A percentile compares a stretch with the other conserved stretches of the same genome.
These are phyloP conservation scores for Mormyrus lacerda DNA, from an alignment of 2,113 vertebrate species.

Conservation along the genomic window DNA sequence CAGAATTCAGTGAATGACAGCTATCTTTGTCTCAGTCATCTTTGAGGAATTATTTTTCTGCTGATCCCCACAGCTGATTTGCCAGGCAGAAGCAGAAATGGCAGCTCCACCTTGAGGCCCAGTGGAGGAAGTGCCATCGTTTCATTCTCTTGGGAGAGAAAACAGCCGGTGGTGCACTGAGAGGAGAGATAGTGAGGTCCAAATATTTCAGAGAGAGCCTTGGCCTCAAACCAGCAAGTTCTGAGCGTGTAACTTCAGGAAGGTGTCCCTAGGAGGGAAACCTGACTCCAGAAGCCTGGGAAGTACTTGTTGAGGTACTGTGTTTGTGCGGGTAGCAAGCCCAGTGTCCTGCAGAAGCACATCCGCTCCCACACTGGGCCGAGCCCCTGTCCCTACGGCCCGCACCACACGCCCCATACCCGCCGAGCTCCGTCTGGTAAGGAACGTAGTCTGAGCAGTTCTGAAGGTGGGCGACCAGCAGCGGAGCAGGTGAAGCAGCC, in stretches of 20 bases:
- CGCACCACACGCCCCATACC: slow-evolving; percentile 89
- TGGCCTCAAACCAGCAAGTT: slow-evolving; percentile 13
- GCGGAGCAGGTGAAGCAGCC: slow-evolving; percentile 71
- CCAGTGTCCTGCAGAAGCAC: slow-evolving; percentile 95
- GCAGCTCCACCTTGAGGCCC: slow-evolving; percentile 64
- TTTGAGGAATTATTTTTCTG: slow-evolving; percentile 48
- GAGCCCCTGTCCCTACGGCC: slow-evolving; percentile 86
- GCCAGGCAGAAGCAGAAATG: slow-evolving; percentile 56
- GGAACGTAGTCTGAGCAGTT: slow-evolving; percentile 61
- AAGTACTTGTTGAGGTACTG: slow-evolving; percentile 95
- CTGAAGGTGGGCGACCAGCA: slow-evolving; percentile 59
- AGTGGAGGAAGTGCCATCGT: slow-evolving; percentile 63
- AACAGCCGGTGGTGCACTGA: slow-evolving; percentile 32
- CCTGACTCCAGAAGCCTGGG: slow-evolving; percentile 86
- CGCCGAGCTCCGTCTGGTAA: slow-evolving; percentile 52
- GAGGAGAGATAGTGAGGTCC: slow-evolving; percentile 49
- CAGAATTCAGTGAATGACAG: slow-evolving; percentile 54
- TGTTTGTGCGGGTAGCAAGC: slow-evolving; percentile 87
- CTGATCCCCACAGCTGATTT: slow-evolving; percentile 50
- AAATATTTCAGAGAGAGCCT: slow-evolving; percentile 57
- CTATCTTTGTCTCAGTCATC: slow-evolving; percentile 48
- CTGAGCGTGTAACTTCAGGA: slow-evolving; percentile 46
- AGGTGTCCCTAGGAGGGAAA: slow-evolving; percentile 72
- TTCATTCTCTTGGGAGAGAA: slow-evolving; percentile 48
- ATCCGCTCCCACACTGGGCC: slow-evolving; percentile 93